Evolutionary conservation across 2,113 vertebrate species (phyloP).

Genomic region (Alosa alosa): DNA sequence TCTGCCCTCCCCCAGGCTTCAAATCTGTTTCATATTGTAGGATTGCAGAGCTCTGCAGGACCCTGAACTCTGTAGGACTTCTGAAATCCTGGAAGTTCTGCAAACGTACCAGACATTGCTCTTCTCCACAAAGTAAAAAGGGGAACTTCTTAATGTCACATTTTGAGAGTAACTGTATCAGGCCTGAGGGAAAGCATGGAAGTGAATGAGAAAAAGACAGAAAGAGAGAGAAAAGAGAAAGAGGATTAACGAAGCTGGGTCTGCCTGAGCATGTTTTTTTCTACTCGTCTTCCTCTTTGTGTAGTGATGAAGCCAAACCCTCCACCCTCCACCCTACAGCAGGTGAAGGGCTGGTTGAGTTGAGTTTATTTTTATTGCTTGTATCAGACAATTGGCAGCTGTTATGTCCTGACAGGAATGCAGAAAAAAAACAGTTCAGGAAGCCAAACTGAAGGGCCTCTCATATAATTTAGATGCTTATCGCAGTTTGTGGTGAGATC

Average conservation of each 20-base stretch:
- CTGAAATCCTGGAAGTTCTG: conserved; percentile 39
- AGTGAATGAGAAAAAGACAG: background rate
- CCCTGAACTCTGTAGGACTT: conserved; percentile 30
- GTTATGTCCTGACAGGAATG: background rate
- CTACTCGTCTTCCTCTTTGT: background rate
- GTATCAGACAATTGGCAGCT: conserved; percentile 12
- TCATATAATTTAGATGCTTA: background rate
- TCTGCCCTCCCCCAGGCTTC: background rate
- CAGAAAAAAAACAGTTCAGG: background rate
- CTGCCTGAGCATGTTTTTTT: conserved; percentile 2
- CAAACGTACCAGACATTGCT: conserved; percentile 30
- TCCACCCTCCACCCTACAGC: background rate
- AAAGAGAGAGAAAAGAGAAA: background rate
- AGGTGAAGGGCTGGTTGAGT: background rate
- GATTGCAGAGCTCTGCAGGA: conserved; percentile 30
- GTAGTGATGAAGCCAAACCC: background rate
- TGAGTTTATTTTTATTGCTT: background rate
- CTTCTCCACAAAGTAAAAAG: conserved; percentile 29
- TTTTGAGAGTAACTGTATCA: background rate
- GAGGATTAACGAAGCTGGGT: background rate
- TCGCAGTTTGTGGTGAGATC: background rate
- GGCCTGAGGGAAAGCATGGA: background rate
- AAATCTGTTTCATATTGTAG: conserved; percentile 49
- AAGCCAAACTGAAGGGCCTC: background rate
- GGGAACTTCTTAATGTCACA: background rate